Evolutionary conservation across 2,797 vertebrate genomes (phyloP), one percentile per base, ranked within the genome.

Genomic region (Hydrolagus colliei): DNA sequence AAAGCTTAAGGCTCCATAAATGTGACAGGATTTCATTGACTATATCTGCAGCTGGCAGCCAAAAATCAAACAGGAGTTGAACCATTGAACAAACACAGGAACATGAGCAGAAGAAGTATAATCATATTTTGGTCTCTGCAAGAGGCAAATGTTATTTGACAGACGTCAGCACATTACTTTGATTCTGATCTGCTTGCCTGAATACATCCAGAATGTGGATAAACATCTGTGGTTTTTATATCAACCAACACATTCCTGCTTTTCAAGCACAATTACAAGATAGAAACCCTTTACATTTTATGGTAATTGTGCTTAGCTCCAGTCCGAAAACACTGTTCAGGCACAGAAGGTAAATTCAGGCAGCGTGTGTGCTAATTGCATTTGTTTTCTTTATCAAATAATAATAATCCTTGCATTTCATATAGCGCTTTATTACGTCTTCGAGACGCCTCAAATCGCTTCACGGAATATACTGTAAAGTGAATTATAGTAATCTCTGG

Each of bases 111-210:
- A 52, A 52, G 41, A n/a, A 18, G 74, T 20, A 16, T 8, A 20
- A 76, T 59, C 16, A 5, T n/a, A 4, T 59, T 59, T 61, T 35
- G 3, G 13, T 62, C 18, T 13, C 20, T 22, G 6, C 10, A 22
- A 79, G 77, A 63, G n/a, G 62, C 27, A 63, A 79, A 79, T 22
- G 16, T 63, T 80, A 63, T 67, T 13, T 80, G 78, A 63, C 78
- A 80, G 62, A 9, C 65, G 78, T 18, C 78, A 80, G 61, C 2
- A 14, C 22, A 27, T 65, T 63, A 63, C 27, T 18, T 32, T 63
- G 61, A 67, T 65, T 14, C 62, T 3, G 78, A 65, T 13, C 8
- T 80, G 22, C 27, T 67, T 63, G 78, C 62, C 78, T 27, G 27
- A 80, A 32, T 27, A 61, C 22, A 80, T 16, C 59, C 22, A 3